Evolutionary conservation across 1,140 invertebrate species (phyloP).

Genomic region (Bactericera cockerelli): DNA sequence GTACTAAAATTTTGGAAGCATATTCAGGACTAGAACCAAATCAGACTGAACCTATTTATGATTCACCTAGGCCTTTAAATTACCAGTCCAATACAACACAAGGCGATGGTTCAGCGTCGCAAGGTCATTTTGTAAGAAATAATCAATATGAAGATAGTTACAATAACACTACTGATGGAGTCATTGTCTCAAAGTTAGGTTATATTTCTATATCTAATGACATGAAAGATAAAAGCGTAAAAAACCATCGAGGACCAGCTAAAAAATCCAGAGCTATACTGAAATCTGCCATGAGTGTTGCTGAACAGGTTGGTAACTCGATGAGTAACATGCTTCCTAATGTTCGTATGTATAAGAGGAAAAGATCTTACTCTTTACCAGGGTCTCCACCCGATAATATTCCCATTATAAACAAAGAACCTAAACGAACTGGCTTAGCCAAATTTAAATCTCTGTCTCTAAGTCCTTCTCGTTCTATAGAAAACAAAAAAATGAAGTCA

Average conservation of each 20-base stretch:
- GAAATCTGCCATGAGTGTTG: conserved; percentile 53
- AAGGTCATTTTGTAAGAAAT: neutral
- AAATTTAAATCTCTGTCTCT: neutral
- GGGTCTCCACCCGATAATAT: conserved; percentile 33
- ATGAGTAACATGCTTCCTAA: conserved; percentile 67
- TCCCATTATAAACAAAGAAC: neutral
- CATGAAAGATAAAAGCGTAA: conserved; percentile 35
- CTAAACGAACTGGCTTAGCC: neutral
- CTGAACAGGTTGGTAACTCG: conserved; percentile 28
- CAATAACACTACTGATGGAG: conserved; percentile 25
- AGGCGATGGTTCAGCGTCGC: neutral
- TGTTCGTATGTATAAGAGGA: conserved; percentile 55
- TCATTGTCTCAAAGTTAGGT: conserved; percentile 65
- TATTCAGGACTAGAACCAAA: neutral
- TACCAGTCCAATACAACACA: no score
- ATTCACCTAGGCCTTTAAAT: neutral
- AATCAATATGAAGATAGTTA: neutral
- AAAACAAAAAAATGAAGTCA: neutral
- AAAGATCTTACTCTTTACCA: conserved; percentile 64
- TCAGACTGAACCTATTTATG: conserved; percentile 4
- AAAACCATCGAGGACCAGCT: conserved; percentile 34
- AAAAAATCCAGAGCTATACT: conserved; percentile 33
- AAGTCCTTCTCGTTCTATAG: neutral
- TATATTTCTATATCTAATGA: conserved; percentile 59
- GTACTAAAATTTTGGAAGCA: conserved; percentile 22